Evolutionary conservation across 2,797 vertebrate genomes (phyloP).

Genomic region (Carcharodon carcharias): DNA sequence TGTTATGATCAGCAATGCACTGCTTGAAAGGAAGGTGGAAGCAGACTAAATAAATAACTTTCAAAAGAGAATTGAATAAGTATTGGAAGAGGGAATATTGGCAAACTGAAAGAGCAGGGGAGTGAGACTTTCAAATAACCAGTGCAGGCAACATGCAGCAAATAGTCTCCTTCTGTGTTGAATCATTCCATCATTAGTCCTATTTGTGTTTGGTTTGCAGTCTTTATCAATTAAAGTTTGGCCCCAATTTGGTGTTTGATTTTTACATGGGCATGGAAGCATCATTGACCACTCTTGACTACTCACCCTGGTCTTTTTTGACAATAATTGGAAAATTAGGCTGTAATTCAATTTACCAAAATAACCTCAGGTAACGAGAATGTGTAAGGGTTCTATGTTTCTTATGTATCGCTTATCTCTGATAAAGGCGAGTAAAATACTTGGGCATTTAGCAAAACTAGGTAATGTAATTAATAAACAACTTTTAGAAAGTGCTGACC

Average conservation of each 20-base stretch:
- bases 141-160: neutral
- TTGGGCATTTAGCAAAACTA: neutral
- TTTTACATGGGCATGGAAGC: neutral
- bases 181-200: neutral
- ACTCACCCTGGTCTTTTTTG: neutral
- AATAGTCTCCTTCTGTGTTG: neutral
- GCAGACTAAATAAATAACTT: neutral
- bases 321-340: neutral
- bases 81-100: neutral
- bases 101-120: neutral
- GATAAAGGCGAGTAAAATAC: neutral
- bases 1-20: neutral
- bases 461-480: neutral
- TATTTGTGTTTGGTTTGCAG: neutral
- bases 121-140: neutral
- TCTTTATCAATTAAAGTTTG: neutral
- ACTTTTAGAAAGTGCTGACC: neutral
- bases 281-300: neutral
- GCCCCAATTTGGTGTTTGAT: neutral
- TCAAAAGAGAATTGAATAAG: neutral
- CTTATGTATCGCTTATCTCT: neutral
- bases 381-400: neutral
- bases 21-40: neutral
- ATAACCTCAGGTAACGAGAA: neutral
- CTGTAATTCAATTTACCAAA: neutral